phyloP scores from a whole-genome alignment of 30 jellyfish, hydroid and myxozoan species.

The Hydra vulgaris region DNA sequence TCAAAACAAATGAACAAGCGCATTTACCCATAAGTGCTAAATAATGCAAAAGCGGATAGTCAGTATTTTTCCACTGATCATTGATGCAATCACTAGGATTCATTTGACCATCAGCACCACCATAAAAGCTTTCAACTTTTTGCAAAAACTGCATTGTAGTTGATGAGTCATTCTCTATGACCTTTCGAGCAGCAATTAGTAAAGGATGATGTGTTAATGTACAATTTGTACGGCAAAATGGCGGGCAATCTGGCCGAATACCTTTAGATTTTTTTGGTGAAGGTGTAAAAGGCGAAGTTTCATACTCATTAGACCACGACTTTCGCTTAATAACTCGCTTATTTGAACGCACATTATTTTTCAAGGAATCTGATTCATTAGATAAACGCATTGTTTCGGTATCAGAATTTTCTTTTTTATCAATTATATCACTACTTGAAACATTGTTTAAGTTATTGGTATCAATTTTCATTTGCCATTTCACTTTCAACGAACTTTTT shows the following conservation, averaged over 20 bases:
- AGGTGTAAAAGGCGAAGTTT: neutral
- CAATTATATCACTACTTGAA: neutral
- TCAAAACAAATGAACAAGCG: constrained; percentile 16
- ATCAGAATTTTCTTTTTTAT: neutral
- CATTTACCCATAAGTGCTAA: constrained; percentile 29
- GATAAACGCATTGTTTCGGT: neutral
- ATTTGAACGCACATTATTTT: neutral
- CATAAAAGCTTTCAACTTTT: neutral
- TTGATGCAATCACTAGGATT: constrained; percentile 15
- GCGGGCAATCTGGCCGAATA: constrained; percentile 25
- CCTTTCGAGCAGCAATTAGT: constrained; percentile 11
- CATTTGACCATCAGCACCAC: constrained; percentile 12
- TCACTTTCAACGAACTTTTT: neutral
- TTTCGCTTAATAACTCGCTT: constrained; percentile 19
- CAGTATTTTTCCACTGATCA: constrained; percentile 25
- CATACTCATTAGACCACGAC: constrained; percentile 8
- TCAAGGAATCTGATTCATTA: neutral
- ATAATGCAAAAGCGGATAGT: constrained; percentile 20
- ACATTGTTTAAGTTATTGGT: neutral
- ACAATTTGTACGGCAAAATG: constrained; percentile 8
- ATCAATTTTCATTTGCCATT: neutral
- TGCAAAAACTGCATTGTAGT: constrained; percentile 16
- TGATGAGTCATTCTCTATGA: constrained; percentile 9
- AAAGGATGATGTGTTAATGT: constrained; percentile 21
- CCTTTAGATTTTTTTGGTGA: constrained; percentile 12